These are phyloP conservation scores for Varroa destructor DNA, from an alignment of 1,140 invertebrate genomes.

Conservation along the genomic window DNA sequence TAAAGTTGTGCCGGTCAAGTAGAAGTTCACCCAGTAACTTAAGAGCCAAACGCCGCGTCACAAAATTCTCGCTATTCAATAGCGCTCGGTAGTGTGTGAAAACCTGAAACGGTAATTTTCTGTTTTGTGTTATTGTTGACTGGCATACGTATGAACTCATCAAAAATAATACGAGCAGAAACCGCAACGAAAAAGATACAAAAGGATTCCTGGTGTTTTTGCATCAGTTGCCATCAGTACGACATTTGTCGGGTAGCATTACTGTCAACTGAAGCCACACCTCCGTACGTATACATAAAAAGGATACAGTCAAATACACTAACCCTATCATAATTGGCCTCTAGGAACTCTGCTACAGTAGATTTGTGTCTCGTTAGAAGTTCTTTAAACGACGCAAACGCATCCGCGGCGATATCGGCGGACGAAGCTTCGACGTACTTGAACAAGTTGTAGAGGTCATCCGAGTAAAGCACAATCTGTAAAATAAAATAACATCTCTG, in stretches of 20 bases:
- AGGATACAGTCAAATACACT: not conserved
- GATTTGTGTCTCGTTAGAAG: constrained; percentile 96
- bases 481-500: not conserved
- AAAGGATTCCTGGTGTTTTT: too few species aligned
- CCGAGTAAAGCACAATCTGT: constrained; percentile 81
- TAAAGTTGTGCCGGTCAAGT: constrained; percentile 97
- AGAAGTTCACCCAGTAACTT: constrained; percentile 88
- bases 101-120: constrained; percentile 48
- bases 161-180: too few species aligned
- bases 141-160: too few species aligned
- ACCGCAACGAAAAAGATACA: too few species aligned
- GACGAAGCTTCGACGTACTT: constrained; percentile 98
- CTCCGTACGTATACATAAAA: too few species aligned
- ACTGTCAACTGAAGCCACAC: too few species aligned
- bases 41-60: constrained; percentile 85
- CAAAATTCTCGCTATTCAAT: constrained; percentile 96
- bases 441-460: constrained; percentile 99
- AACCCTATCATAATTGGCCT: constrained; percentile 87
- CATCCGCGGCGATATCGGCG: constrained; percentile 99
- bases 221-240: too few species aligned
- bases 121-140: too few species aligned
- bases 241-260: too few species aligned
- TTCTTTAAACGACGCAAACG: constrained; percentile 99
- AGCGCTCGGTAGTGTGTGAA: constrained; percentile 90
- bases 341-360: constrained; percentile 92